These are phyloP conservation scores for Tragelaphus buxtoni DNA, from an alignment of 2,113 vertebrate genomes.

Conservation along the genomic window DNA sequence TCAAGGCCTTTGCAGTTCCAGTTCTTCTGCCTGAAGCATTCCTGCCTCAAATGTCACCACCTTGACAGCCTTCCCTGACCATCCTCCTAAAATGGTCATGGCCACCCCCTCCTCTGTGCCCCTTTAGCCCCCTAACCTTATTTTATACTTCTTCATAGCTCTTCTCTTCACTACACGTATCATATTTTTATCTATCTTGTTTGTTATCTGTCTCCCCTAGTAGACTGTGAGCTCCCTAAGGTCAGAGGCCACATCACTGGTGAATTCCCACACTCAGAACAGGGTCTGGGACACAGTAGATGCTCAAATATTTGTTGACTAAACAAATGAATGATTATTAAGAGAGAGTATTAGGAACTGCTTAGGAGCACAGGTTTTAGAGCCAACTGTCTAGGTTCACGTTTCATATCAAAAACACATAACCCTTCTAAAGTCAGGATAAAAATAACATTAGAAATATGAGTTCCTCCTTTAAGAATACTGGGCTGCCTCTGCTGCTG, in stretches of 20 bases:
- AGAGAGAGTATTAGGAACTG: background rate
- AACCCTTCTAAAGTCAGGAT: background rate
- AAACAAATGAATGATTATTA: background rate
- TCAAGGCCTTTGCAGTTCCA: background rate
- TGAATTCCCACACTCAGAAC: background rate
- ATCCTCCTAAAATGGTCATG: background rate
- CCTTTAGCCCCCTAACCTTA: background rate
- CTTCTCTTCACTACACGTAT: background rate
- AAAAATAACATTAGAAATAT: background rate
- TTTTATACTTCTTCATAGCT: background rate
- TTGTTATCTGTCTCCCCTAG: background rate
- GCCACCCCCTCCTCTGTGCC: background rate
- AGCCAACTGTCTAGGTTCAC: background rate
- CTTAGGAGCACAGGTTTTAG: background rate
- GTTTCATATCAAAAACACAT: background rate
- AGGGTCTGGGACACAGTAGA: background rate
- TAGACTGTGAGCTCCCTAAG: background rate
- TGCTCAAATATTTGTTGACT: background rate
- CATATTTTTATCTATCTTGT: background rate
- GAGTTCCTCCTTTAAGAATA: background rate
- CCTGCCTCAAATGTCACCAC: background rate
- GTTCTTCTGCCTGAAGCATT: background rate
- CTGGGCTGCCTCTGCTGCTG: background rate
- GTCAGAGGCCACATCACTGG: background rate
- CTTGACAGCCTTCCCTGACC: background rate